phyloP scores from a whole-genome alignment of 2,888 invertebrate genomes.

The Byasa hedistus region DNA sequence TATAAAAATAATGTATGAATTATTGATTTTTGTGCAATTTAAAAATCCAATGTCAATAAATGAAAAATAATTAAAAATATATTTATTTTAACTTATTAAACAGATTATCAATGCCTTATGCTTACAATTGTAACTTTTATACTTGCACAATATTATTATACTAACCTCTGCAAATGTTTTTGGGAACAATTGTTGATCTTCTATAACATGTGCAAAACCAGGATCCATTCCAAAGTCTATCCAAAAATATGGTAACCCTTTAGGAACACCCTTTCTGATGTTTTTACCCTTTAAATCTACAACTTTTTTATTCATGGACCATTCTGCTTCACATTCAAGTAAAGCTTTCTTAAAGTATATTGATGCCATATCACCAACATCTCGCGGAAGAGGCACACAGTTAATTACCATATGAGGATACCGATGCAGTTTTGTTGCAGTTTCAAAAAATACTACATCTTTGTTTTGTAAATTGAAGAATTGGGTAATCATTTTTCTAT shows the following conservation, averaged over 20 bases:
- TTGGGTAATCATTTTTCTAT: constrained; percentile 87
- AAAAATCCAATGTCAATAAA: too few species aligned
- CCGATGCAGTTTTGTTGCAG: constrained; percentile 85
- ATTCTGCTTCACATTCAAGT: constrained; percentile 95
- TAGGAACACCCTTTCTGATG: constrained; percentile 91
- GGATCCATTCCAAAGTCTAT: constrained; percentile 94
- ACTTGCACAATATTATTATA: constrained; percentile 11
- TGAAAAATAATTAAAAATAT: too few species aligned
- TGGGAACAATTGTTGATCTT: constrained; percentile 93
- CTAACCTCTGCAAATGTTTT: constrained; percentile 92
- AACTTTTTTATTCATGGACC: constrained; percentile 95
- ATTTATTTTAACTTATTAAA: too few species aligned
- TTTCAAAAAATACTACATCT: constrained; percentile 95
- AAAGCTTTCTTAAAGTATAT: constrained; percentile 99
- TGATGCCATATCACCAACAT: constrained; percentile 92
- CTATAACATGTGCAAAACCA: constrained; percentile 98
- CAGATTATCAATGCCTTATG: too few species aligned
- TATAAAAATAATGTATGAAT: background rate
- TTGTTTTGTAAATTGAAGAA: constrained; percentile 87
- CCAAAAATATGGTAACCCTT: constrained; percentile 96
- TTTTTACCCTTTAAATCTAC: constrained; percentile 81
- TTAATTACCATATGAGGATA: constrained; percentile 93
- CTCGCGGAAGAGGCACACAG: constrained; percentile 91
- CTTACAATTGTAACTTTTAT: too few species aligned
- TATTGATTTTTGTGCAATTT: too few species aligned